Evolutionary conservation across 2,113 vertebrate genomes (phyloP).

Genomic region (Asarcornis scutulata): DNA sequence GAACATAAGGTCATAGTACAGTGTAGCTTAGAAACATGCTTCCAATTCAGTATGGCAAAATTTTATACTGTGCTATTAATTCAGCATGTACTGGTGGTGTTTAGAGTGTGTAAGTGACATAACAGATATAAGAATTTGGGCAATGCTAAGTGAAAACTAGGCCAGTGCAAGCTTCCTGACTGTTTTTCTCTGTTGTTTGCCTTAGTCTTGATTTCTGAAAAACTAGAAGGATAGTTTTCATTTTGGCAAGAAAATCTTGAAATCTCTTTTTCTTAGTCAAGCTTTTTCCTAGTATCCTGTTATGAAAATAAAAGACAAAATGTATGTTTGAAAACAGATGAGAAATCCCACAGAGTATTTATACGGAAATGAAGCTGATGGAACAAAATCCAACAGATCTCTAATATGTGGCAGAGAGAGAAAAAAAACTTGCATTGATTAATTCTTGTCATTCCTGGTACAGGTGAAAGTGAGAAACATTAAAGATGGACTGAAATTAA

Average conservation of each 20-base stretch:
- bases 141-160: background rate
- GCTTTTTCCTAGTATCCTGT: constrained; percentile 31
- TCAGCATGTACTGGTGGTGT: background rate
- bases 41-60: constrained; percentile 44
- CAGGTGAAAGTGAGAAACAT: background rate
- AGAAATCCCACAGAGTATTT: constrained; percentile 15
- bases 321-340: constrained; percentile 29
- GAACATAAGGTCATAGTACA: constrained; percentile 54
- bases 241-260: constrained; percentile 25
- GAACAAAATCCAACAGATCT: constrained; percentile 22
- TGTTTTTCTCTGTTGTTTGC: constrained; percentile 43
- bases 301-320: constrained; percentile 4
- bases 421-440: background rate
- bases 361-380: constrained; percentile 11
- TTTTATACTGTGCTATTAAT: constrained; percentile 17
- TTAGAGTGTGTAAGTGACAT: constrained; percentile 23
- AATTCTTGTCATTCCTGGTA: background rate
- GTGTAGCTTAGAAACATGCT: constrained; percentile 35
- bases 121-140: constrained; percentile 36
- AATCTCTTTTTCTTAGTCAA: constrained; percentile 18
- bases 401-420: background rate
- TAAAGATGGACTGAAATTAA: background rate
- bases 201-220: constrained; percentile 18
- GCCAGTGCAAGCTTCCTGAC: background rate
- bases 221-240: constrained; percentile 10